Conservation (phyloP, 2,113 vertebrate genomes). For the human (Homo sapiens) region DNA sequence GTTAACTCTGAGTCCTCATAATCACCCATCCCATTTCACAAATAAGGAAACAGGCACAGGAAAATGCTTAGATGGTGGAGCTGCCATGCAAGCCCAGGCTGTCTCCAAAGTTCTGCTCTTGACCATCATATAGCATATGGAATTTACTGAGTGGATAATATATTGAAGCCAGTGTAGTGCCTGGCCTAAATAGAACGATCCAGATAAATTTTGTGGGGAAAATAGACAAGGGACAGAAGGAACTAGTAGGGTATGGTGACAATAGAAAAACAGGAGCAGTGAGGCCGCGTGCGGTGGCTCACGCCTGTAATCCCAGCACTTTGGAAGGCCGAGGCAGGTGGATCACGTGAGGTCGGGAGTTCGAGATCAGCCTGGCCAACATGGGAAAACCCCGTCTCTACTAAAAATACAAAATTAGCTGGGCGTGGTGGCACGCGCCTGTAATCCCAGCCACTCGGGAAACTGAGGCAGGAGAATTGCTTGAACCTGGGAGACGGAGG, state of each 20-base stretch:
- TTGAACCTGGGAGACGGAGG: too few relatives aligned
- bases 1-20: neutral
- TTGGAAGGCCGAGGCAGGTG: too few relatives aligned
- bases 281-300: too few relatives aligned
- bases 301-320: too few relatives aligned
- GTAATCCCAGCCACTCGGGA: too few relatives aligned
- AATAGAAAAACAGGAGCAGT: neutral
- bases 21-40: neutral
- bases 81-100: neutral
- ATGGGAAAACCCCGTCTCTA: too few relatives aligned
- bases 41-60: neutral
- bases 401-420: too few relatives aligned
- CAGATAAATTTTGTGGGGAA: neutral
- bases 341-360: too few relatives aligned
- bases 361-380: too few relatives aligned
- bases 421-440: too few relatives aligned
- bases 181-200: neutral
- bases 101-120: neutral
- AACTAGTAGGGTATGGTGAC: accelerated
- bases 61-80: neutral
- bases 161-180: neutral
- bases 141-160: neutral
- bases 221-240: neutral
- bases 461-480: too few relatives aligned
- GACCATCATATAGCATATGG: neutral